phyloP scores from a whole-genome alignment of 2,113 vertebrate species.

The Solea senegalensis region DNA sequence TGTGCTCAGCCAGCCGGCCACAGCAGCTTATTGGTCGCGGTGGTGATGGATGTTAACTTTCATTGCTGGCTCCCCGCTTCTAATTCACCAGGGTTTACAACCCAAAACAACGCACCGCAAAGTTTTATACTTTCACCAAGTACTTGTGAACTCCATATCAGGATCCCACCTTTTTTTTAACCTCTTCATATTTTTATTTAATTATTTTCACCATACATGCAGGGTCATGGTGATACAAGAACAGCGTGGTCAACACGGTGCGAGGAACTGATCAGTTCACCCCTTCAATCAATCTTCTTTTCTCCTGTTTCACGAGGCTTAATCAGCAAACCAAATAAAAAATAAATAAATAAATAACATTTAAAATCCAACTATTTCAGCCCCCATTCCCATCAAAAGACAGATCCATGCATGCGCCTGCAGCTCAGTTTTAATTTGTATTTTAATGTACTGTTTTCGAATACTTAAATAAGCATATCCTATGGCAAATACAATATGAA shows the following conservation, averaged over 20 bases:
- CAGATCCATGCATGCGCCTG: slow-evolving; percentile 63
- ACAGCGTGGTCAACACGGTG: slow-evolving; percentile 34
- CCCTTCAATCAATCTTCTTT: slow-evolving; percentile 31
- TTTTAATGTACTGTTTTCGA: slow-evolving; percentile 73
- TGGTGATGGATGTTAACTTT: slow-evolving; percentile 80
- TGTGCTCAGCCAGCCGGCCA: slow-evolving; percentile 78
- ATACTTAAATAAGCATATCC: slow-evolving; percentile 72
- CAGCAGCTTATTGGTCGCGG: slow-evolving; percentile 73
- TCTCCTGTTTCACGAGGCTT: slow-evolving; percentile 5
- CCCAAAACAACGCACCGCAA: slow-evolving; percentile 53
- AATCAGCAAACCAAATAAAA: slow-evolving; percentile 12
- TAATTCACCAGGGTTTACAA: slow-evolving; percentile 70
- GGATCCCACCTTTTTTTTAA: neutral
- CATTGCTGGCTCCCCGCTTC: slow-evolving; percentile 67
- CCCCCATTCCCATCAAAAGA: neutral
- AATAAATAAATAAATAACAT: neutral
- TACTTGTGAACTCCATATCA: slow-evolving; percentile 26
- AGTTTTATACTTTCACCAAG: slow-evolving; percentile 59
- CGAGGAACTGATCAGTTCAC: slow-evolving; percentile 30
- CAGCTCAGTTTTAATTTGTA: slow-evolving; percentile 73
- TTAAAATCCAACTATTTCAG: slow-evolving; percentile 4
- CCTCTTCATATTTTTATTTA: neutral
- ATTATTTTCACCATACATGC: neutral
- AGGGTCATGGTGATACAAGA: slow-evolving; percentile 12
- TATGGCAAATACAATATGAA: slow-evolving; percentile 75